Evolutionary conservation across 30 jellyfish, hydroid and myxozoan species (phyloP), one percentile per base, ranked within the genome.

Genomic region (Aurelia aurita complex sp. Pacific): DNA sequence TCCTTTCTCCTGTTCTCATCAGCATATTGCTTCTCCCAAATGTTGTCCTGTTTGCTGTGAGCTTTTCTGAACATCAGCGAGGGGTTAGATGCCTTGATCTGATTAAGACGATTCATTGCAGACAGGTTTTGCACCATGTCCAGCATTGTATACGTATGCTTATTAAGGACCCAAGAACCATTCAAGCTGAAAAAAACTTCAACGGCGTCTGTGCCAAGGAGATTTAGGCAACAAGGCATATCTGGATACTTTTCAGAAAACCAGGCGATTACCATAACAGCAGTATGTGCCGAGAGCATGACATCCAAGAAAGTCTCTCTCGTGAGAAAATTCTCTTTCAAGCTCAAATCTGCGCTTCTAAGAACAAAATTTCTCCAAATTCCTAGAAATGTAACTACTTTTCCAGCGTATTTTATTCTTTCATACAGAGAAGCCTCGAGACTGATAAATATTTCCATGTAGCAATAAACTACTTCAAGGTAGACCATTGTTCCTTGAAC

Each of bases 111-210:
- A 50, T 71, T 82, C 57, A 82, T 82, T 40, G 92, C 85, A 60
- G 85, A 14, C 23, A 64, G 88, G 83, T 85, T 85, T 62, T 77
- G 62, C 51, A 51, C 59, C 87, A 83, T 83, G 79, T 71, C 92
- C 76, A 70, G 34, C 7, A 70, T 55, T 36, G 87, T 73, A 81
- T 83, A 73, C 17, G 85, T 62, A 62, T 83, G 87, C 61, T 83
- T 71, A 60, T 73, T 83, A 3, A 61, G 16, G 8, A 83, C 50
- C 80, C 81, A 73, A 12, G 77, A 67, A 50, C 92, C 80, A 19
- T 82, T 73, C 76, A 38, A 82, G 38, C 92, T 83, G 29, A 83
- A 73, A 46, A n/a, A 83, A 3, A 81, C 83, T 69, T 54, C 90
- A 33, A 68, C 77, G 35, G 77, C 75, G 80, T 82, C 92, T 12